phyloP scores from a whole-genome alignment of 2,797 vertebrate genomes.

The Bradypodion pumilum region DNA sequence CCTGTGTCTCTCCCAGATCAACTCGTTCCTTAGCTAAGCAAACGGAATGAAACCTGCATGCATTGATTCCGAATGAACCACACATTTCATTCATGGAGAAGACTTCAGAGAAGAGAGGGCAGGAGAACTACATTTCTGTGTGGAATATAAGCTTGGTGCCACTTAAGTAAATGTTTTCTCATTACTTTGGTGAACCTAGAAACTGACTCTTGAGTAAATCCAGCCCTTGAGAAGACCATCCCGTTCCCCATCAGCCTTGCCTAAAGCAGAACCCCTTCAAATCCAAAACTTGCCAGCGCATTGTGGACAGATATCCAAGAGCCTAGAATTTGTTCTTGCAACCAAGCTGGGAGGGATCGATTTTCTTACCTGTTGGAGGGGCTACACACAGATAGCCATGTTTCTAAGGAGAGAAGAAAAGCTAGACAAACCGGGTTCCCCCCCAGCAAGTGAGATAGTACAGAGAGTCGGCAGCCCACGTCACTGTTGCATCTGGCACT shows the following conservation, averaged over 20 bases:
- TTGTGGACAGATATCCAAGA: not conserved
- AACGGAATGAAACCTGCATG: not conserved
- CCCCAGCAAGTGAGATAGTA: not conserved
- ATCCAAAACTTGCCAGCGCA: no score
- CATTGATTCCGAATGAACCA: no score
- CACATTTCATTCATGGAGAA: not conserved
- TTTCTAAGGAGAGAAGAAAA: not conserved
- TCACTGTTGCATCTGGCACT: conserved; percentile 20
- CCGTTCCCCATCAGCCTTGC: not conserved
- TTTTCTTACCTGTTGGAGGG: conserved; percentile 35
- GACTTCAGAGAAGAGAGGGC: no score
- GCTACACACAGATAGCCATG: conserved; percentile 22
- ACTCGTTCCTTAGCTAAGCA: not conserved
- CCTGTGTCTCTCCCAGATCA: not conserved
- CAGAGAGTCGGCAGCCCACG: not conserved
- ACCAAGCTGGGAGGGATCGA: not conserved
- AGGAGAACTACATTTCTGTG: not conserved
- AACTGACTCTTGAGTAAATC: not conserved
- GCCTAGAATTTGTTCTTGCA: not conserved
- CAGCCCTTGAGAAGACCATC: not conserved
- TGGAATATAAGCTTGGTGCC: not conserved
- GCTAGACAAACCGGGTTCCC: not conserved
- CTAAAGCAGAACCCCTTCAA: not conserved
- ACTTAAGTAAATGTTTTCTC: not conserved
- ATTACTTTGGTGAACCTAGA: not conserved